Conservation (phyloP, 1,140 invertebrate genomes). For the Pinna nobilis region DNA sequence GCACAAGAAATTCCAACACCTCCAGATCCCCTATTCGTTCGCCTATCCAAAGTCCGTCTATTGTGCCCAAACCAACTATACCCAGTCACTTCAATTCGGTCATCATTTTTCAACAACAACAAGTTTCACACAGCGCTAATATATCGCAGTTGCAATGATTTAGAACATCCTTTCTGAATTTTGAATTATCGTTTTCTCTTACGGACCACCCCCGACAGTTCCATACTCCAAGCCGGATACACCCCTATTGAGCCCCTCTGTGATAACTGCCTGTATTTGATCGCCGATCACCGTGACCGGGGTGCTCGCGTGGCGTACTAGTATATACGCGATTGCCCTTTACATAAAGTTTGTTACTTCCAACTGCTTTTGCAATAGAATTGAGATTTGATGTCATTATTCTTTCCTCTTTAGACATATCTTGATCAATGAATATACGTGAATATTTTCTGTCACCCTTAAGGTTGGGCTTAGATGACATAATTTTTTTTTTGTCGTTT, state of each 20-base stretch:
- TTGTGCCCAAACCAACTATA: conserved; percentile 25
- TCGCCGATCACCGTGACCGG: too few species aligned
- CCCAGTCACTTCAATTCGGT: conserved; percentile 2
- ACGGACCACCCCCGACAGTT: conserved; percentile 16
- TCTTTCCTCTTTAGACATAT: neutral
- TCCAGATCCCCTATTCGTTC: neutral
- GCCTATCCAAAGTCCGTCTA: conserved; percentile 4
- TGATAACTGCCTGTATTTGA: neutral
- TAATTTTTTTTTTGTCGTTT: neutral
- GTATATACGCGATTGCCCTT: neutral
- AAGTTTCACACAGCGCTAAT: conserved; percentile 29
- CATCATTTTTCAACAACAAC: conserved; percentile 13
- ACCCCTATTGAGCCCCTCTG: neutral
- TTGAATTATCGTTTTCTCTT: neutral
- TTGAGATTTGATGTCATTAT: neutral
- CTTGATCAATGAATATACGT: neutral
- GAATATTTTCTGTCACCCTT: neutral
- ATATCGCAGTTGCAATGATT: conserved; percentile 15
- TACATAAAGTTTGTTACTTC: neutral
- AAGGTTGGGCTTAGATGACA: neutral
- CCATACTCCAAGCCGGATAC: conserved; percentile 16
- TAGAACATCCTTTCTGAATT: conserved; percentile 4
- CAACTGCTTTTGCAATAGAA: neutral
- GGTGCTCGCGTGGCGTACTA: neutral
- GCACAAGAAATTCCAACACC: conserved; percentile 28